phyloP scores from a whole-genome alignment of 2,797 vertebrate genomes.

The Peromyscus nudipes region DNA sequence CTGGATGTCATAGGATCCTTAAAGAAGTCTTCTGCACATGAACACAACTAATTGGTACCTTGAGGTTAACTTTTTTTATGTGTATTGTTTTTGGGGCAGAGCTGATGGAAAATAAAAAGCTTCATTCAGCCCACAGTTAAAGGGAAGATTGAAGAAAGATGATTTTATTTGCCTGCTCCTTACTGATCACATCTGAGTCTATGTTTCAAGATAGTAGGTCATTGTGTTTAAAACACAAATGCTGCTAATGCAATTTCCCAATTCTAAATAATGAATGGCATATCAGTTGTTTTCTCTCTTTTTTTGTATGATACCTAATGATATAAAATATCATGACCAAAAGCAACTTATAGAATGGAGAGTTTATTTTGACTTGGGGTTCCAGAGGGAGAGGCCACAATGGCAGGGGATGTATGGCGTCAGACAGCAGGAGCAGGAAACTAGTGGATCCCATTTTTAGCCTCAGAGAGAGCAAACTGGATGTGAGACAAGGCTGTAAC shows the following conservation, averaged over 20 bases:
- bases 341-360: not conserved
- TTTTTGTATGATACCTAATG: not conserved
- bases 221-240: not conserved
- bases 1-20: not conserved
- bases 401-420: not conserved
- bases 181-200: not conserved
- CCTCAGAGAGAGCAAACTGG: not conserved
- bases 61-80: not conserved
- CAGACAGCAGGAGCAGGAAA: not conserved
- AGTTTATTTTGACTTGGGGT: not conserved
- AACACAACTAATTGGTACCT: slow-evolving; percentile 22
- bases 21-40: not conserved
- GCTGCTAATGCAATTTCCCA: not conserved
- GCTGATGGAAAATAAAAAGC: not conserved
- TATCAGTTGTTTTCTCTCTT: not conserved
- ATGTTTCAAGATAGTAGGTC: not conserved
- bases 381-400: not conserved
- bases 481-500: not conserved
- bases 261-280: not conserved
- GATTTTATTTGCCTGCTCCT: not conserved
- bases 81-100: not conserved
- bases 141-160: not conserved
- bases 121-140: not conserved
- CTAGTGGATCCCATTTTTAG: not conserved
- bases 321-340: not conserved